Evolutionary conservation across 2,113 vertebrate species (phyloP).

Genomic region (Bombycilla garrulus): DNA sequence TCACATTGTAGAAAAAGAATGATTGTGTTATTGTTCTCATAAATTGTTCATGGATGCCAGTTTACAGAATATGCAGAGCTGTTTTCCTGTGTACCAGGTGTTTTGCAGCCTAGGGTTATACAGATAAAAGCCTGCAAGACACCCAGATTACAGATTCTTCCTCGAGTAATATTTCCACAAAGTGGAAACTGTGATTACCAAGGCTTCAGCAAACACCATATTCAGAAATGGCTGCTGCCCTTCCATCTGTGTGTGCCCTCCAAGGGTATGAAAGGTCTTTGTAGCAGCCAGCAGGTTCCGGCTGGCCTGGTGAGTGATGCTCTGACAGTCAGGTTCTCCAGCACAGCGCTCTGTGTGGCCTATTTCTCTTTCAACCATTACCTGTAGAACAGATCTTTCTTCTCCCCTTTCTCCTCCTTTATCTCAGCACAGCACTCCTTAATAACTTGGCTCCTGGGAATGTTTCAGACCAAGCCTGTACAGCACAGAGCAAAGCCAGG

Average conservation of each 20-base stretch:
- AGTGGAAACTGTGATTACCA: background rate
- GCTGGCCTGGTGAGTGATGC: background rate
- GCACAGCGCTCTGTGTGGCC: background rate
- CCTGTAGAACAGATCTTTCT: background rate
- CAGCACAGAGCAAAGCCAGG: background rate
- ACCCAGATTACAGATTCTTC: background rate
- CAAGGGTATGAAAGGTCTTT: background rate
- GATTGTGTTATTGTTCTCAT: background rate
- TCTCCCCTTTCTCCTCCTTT: background rate
- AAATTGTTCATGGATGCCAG: background rate
- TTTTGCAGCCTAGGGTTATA: background rate
- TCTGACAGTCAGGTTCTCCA: background rate
- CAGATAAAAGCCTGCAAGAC: background rate
- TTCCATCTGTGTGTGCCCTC: background rate
- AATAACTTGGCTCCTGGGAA: background rate
- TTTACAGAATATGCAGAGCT: background rate
- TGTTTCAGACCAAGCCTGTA: background rate
- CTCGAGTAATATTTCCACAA: background rate
- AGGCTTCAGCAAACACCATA: background rate
- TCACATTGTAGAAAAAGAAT: background rate
- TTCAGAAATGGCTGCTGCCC: background rate
- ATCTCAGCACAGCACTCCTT: background rate
- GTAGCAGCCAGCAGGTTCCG: background rate
- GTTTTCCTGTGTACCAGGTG: background rate
- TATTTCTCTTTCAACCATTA: background rate